Evolutionary conservation across 2,888 invertebrate genomes (phyloP), one percentile per base, ranked within the genome.

Genomic region (Cryptus viduatorius): DNA sequence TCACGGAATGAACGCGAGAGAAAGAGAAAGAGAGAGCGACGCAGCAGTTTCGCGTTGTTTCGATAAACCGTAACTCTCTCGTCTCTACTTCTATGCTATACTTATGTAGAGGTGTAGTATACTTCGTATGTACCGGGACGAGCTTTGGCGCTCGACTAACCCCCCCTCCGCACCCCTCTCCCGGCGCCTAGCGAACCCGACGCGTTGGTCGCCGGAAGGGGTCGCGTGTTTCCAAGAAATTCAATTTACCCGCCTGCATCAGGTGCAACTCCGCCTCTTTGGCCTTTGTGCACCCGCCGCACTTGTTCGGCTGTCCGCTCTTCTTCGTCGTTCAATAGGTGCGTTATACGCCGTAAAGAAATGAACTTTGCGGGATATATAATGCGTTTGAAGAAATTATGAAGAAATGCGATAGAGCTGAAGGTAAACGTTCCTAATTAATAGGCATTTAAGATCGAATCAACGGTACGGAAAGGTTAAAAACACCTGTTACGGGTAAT

Each of bases 181-280:
- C 24, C 1, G 24, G 24, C 24, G 24, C 24, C 24, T 24, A 24
- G 72, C 59, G 1, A 24, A 29, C 14, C 8, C 29, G 44, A n/a
- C 42, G 29, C 56, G 50, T 59, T 69, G 19, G 61, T 78, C 29
- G 12, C 59, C 68, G 50, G 50, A 79, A 56, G 65, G 53, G 71
- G 71, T 79, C 79, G 79, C 79, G 79, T 72, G 79, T 72, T 79
- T 72, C 71, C 31, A 64, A 72, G 72, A 72, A 79, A 79, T 79
- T 64, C 71, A 79, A 79, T 79, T 79, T 72, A 61, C 61, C 61
- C 59, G 31, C 61, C 19, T 69, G 61, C 61, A 69, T 61, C 78
- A 64, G 68, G 69, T 48, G 69, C 59, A 69, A 31, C 37, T 10
- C 37, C 29, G 53, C 37, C 37, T 31, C 53, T 12, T 16, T 2